Evolutionary conservation across 2,888 invertebrate genomes (phyloP).

Genomic region (Lepidocyrtoides sp.): DNA sequence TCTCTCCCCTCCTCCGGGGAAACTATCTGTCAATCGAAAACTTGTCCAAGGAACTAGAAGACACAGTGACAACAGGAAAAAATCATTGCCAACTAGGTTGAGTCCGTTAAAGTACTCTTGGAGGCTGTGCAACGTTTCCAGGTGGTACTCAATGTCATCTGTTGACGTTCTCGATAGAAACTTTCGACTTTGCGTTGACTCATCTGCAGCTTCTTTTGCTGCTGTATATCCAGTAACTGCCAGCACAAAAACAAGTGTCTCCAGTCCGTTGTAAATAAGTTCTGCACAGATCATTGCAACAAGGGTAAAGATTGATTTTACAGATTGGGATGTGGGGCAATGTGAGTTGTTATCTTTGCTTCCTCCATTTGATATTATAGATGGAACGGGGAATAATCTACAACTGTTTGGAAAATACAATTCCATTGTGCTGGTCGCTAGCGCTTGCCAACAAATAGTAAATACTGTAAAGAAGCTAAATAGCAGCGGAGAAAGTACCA

Average conservation of each 20-base stretch:
- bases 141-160: slow-evolving; percentile 4
- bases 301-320: not conserved
- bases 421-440: not conserved
- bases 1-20: not conserved
- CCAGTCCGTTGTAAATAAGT: slow-evolving; percentile 24
- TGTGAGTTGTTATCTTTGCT: not conserved
- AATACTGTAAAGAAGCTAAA: not conserved
- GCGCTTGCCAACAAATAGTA: not conserved
- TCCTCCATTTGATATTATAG: not conserved
- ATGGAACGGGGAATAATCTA: not conserved
- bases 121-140: not conserved
- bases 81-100: slow-evolving; percentile 24
- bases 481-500: not conserved
- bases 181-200: not conserved
- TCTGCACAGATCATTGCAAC: slow-evolving; percentile 12
- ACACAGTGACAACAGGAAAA: slow-evolving; percentile 26
- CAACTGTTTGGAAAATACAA: not conserved
- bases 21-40: slow-evolving; percentile 25
- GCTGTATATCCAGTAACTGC: slow-evolving; percentile 1
- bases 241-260: slow-evolving; percentile 6
- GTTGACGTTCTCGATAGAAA: not conserved
- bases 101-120: not conserved
- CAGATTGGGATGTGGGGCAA: not conserved
- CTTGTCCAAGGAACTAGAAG: slow-evolving; percentile 43
- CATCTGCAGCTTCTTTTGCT: not conserved